Percentiles rank a stretch among this genome's conserved stretches.
These are phyloP conservation scores for Hydropotes inermis DNA, from an alignment of 2,113 vertebrate genomes.

Conservation along the genomic window DNA sequence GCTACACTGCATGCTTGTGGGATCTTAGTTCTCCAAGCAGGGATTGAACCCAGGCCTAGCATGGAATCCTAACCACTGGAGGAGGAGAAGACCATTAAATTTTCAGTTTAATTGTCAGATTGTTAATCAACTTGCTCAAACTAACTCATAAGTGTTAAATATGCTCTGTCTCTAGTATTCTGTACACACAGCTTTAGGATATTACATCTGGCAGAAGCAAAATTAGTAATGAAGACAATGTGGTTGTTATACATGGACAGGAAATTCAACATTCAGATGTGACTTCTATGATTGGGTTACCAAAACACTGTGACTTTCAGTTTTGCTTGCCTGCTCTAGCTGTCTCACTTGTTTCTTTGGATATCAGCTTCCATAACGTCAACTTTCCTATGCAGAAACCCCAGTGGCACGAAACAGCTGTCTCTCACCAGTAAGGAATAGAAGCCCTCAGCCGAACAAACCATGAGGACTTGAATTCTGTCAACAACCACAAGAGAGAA, in stretches of 20 bases:
- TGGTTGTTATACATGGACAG: background rate
- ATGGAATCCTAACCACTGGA: background rate
- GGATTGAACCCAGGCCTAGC: background rate
- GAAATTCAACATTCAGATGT: background rate
- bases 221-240: background rate
- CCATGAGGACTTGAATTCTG: background rate
- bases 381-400: background rate
- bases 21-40: background rate
- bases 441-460: background rate
- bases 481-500: background rate
- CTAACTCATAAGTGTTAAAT: background rate
- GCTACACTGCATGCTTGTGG: background rate
- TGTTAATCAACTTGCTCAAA: background rate
- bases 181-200: background rate
- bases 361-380: background rate
- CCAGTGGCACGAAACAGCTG: background rate
- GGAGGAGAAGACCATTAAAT: conserved; percentile 3
- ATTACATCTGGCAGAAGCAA: background rate
- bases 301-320: background rate
- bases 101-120: background rate
- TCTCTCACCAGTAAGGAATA: background rate
- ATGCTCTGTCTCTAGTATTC: background rate
- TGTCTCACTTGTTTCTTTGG: background rate
- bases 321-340: background rate
- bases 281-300: background rate